Evolutionary conservation across 2,888 invertebrate genomes (phyloP).

Genomic region (Philhelius pedissequus): DNA sequence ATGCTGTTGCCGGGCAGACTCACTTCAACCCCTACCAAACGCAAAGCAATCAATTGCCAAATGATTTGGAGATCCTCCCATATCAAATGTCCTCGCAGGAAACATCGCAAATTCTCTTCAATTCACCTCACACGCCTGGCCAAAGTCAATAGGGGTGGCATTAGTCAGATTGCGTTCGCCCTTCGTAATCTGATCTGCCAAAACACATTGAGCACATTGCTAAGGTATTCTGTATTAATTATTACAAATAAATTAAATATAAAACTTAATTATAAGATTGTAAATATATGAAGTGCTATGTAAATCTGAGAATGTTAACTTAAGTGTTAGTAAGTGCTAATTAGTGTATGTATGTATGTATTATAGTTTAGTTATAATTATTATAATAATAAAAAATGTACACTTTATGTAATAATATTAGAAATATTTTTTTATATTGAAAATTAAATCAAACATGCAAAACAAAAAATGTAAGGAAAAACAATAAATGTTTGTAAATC

Average conservation of each 20-base stretch:
- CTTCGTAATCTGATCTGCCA: conserved; percentile 55
- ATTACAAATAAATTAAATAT: conserved; percentile 8
- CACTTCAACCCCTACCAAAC: conserved; percentile 72
- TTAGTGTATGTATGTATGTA: conserved; percentile 8
- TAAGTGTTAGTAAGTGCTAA: conserved; percentile 26
- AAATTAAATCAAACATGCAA: conserved; percentile 26
- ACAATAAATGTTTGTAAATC: neutral
- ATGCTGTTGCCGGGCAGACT: conserved; percentile 70
- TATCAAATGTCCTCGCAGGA: conserved; percentile 79
- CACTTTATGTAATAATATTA: conserved; percentile 11
- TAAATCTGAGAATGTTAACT: conserved; percentile 31
- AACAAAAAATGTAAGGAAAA: neutral
- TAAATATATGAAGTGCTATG: conserved; percentile 35
- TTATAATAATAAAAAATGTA: conserved; percentile 27
- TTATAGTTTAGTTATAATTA: neutral
- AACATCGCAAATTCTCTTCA: conserved; percentile 78
- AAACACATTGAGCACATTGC: neutral
- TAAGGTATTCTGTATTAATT: conserved; percentile 30
- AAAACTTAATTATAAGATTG: conserved; percentile 29
- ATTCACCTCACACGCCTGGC: conserved; percentile 72
- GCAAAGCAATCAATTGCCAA: conserved; percentile 73
- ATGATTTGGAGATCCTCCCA: conserved; percentile 78
- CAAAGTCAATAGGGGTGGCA: conserved; percentile 66
- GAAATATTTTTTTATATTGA: conserved; percentile 64
- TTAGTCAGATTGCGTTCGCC: conserved; percentile 23